Conservation (phyloP, 2,888 invertebrate genomes). For the Ommatoiulus sabulosus region DNA sequence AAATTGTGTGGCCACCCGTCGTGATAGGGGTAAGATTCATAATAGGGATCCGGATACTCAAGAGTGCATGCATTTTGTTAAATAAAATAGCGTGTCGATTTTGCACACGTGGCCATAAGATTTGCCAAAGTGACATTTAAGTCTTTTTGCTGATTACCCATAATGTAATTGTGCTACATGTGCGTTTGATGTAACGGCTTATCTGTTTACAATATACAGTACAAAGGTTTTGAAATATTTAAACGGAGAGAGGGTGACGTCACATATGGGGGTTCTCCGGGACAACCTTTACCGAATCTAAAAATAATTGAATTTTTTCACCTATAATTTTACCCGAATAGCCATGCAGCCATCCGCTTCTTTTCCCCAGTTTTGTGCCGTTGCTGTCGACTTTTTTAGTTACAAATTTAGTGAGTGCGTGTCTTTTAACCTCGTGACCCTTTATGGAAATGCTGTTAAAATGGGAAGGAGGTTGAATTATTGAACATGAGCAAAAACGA, state of each 20-base stretch:
- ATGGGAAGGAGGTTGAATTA: slow-evolving; percentile 24
- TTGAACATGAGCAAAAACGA: slow-evolving; percentile 1
- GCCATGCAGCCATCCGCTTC: background rate
- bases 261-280: background rate
- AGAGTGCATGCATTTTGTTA: too few relatives aligned
- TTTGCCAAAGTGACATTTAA: too few relatives aligned
- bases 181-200: background rate
- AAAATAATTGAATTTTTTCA: background rate
- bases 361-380: background rate
- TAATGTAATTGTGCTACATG: background rate
- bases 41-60: too few relatives aligned
- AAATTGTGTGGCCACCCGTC: too few relatives aligned
- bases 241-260: too few relatives aligned
- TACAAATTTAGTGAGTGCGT: background rate
- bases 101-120: too few relatives aligned
- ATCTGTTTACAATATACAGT: background rate
- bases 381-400: slow-evolving; percentile 11
- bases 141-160: too few relatives aligned
- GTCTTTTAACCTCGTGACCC: slow-evolving; percentile 19
- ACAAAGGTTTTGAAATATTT: background rate
- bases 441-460: slow-evolving; percentile 23
- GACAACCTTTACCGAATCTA: background rate
- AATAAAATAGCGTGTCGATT: too few relatives aligned
- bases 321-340: background rate
- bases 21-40: too few relatives aligned